Evolutionary conservation across 2,888 invertebrate species (phyloP), one percentile per base, ranked within the genome.

Genomic region (Leptinotarsa peninsularis): DNA sequence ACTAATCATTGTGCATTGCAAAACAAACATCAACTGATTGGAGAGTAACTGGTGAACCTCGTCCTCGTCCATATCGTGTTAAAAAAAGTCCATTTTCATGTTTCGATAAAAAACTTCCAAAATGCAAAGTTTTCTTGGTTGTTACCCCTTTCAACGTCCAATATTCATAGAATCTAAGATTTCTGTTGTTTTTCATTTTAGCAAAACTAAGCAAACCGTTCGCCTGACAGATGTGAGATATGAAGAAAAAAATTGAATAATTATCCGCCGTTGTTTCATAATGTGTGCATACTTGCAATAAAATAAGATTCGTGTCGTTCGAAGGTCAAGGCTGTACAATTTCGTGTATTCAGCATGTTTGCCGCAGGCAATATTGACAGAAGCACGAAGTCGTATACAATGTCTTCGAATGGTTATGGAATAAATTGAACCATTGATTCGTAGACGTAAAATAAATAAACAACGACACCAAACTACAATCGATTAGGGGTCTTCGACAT

Each of bases 361-460:
- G 60, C 60, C 60, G 60, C 60, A 23, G 60, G 60, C 17, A 18
- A 27, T 60, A 17, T 60, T 56, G 50, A 15, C 50, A 52, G 13
- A 52, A 52, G 18, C 56, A 56, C 56, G 56, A 18, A 56, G 18
- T 7, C 1, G 7, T 56, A 18, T 56, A 18, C 56, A 18, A 17
- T 18, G 56, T 56, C 10, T 4, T 56, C 56, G 3, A 18, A 10
- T 7, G 2, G 18, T 18, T 18, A 56, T 18, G 56, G 10, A 10
- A 1, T 10, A n/a, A 5, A 7, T 52, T 52, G 49, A 14, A 49
- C 27, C 27, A 27, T 27, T 3, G 4, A 27, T 27, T 27, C 4
- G 3, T 27, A 27, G 27, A 27, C 27, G 27, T 4, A 21, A 21
- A 21, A 27, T 4, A 27, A 27, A 4, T 27, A 27, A 27, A 27